Base-by-base conservation (phyloP, 2,888 invertebrate genomes). In the Drosophila ustulata region DNA sequence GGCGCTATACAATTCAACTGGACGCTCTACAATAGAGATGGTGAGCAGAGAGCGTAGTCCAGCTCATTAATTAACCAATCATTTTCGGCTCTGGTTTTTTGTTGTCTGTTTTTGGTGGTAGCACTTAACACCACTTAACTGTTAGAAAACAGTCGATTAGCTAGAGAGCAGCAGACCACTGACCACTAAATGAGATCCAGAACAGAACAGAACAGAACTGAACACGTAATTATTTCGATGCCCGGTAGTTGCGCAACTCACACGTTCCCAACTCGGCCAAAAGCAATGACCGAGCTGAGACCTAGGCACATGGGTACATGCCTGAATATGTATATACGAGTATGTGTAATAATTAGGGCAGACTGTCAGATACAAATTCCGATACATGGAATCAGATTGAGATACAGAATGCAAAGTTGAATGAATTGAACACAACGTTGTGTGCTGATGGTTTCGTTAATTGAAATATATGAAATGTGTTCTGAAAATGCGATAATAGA, bases 111-210 rank as follows among this genome's bases (percentile, higher is more conserved):
- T 50, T 57, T 63, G 43, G 64, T 57, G 52, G 57, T 63, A 63
- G 65, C 80, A 78, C 68, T 69, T 78, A 79, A 66, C 82, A 67
- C 78, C 71, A 71, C 75, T 82, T 82, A 75, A 80, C 71, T 67
- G 80, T 71, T 25, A 66, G 65, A 80, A 69, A 63, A 55, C 66
- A 47, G 63, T 56, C 80, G 63, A 80, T 78, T 72, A 75, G 75
- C 69, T 43, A 8, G 59, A 51, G 46, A 64, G 26, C 34, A 64
- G 26, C 41, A 43, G 56, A 51, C 26, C 57, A 65, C 45, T 59
- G 28, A 46, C 53, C 32, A 55, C 49, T 32, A 58, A 32, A 62
- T 34, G 64, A 58, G 52, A 50, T 45, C 58, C 51, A 64, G 63
- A 63, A 49, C 51, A 64, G 49, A 63, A 49, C 53, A 53, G n/a